Percentiles rank a stretch among this genome's conserved stretches.
Conservation (phyloP, 2,888 invertebrate species). For the Pomacea canaliculata region DNA sequence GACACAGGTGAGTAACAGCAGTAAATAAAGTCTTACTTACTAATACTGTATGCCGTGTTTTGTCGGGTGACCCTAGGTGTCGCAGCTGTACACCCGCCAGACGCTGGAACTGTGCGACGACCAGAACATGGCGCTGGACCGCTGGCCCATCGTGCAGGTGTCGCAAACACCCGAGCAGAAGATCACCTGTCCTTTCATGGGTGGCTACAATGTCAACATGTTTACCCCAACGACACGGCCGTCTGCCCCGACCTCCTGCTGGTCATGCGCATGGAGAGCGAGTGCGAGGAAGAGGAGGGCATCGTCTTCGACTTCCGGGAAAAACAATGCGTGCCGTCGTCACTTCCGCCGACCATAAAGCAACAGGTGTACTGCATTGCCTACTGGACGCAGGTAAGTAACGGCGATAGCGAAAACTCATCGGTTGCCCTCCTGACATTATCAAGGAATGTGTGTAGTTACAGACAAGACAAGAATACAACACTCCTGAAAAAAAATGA, state of each 20-base stretch:
- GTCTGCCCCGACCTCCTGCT: constrained; percentile 32
- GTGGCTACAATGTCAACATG: constrained; percentile 42
- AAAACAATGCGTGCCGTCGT: constrained; percentile 42
- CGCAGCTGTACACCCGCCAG: constrained; percentile 19
- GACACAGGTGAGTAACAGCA: too few species aligned
- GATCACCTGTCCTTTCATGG: constrained; percentile 38
- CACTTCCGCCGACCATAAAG: constrained; percentile 35
- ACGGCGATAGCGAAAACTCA: too few species aligned
- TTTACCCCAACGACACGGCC: constrained; percentile 33
- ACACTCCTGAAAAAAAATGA: too few species aligned
- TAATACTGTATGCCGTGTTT: too few species aligned
- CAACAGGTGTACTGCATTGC: constrained; percentile 49
- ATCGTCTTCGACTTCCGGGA: constrained; percentile 54
- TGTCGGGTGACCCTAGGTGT: constrained; percentile 22
- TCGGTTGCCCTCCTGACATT: too few species aligned
- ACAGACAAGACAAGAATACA: too few species aligned
- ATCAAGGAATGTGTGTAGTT: too few species aligned
- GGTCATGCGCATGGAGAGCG: constrained; percentile 54
- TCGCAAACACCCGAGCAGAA: constrained; percentile 30
- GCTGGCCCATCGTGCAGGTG: constrained; percentile 51
- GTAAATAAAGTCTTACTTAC: too few species aligned
- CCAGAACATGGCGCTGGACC: constrained; percentile 48
- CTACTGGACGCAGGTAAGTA: constrained; percentile 43
- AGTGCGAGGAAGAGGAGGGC: constrained; percentile 57
- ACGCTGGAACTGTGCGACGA: constrained; percentile 46